Conservation (phyloP, 2,797 vertebrate genomes). For the Takifugu ocellatus region DNA sequence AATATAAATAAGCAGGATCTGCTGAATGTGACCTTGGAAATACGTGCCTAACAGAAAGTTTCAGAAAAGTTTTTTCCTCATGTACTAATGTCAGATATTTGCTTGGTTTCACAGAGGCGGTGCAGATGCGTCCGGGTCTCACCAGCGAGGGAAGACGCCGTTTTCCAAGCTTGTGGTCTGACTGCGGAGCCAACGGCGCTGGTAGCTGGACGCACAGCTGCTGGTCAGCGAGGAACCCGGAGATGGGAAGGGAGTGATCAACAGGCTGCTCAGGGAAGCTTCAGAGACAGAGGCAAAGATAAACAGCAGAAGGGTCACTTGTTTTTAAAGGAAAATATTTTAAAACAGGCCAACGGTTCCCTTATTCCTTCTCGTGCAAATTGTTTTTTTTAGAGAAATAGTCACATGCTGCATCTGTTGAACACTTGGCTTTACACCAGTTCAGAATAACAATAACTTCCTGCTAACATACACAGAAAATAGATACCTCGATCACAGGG, state of each 20-base stretch:
- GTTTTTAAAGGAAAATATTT: neutral
- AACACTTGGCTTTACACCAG: constrained; percentile 36
- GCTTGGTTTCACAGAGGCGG: neutral
- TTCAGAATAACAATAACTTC: constrained; percentile 29
- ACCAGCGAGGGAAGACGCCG: constrained; percentile 97
- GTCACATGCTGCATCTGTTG: constrained; percentile 47
- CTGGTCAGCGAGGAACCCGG: constrained; percentile 94
- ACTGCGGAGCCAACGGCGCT: constrained; percentile 95
- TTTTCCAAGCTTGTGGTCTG: constrained; percentile 98
- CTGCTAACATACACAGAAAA: constrained; percentile 4
- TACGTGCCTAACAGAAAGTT: neutral
- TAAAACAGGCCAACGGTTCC: neutral
- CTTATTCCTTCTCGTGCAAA: too few relatives aligned
- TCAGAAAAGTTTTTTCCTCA: too few relatives aligned
- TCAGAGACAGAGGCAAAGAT: constrained; percentile 18
- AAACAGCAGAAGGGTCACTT: constrained; percentile 1
- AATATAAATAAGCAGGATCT: neutral
- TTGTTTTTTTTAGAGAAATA: constrained; percentile 3
- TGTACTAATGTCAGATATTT: too few relatives aligned
- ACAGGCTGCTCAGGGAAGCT: constrained; percentile 96
- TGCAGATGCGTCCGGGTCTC: constrained; percentile 44
- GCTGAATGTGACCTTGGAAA: neutral
- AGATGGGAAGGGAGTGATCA: constrained; percentile 94
- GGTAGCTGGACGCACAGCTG: constrained; percentile 97
- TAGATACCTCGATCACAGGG: constrained; percentile 23